phyloP scores from a whole-genome alignment of 2,888 invertebrate species.

The Platycnemis pennipes region DNA sequence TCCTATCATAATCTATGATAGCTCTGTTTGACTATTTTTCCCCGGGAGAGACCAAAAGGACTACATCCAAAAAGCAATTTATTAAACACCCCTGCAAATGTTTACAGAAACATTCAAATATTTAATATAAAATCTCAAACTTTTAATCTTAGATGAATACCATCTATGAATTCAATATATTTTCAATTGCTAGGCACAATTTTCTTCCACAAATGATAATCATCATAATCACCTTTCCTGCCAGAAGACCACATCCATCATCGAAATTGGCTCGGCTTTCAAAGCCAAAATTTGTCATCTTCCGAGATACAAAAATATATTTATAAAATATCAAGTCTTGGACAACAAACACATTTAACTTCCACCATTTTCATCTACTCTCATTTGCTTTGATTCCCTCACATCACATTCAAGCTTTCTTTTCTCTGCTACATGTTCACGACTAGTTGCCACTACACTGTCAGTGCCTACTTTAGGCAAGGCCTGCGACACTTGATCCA shows the following conservation, averaged over 20 bases:
- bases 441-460: slow-evolving; percentile 58
- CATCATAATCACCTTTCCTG: slow-evolving; percentile 59
- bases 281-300: slow-evolving; percentile 53
- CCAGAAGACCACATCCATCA: slow-evolving; percentile 34
- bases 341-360: slow-evolving; percentile 47
- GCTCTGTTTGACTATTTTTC: slow-evolving; percentile 36
- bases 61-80: slow-evolving; percentile 41
- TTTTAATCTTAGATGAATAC: slow-evolving; percentile 38
- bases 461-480: slow-evolving; percentile 55
- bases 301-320: slow-evolving; percentile 63
- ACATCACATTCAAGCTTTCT: slow-evolving; percentile 61
- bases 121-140: slow-evolving; percentile 62
- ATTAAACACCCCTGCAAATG: neutral
- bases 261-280: slow-evolving; percentile 37
- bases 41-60: slow-evolving; percentile 17
- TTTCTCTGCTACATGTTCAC: slow-evolving; percentile 50
- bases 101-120: slow-evolving; percentile 16
- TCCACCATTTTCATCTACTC: slow-evolving; percentile 59
- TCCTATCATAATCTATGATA: slow-evolving; percentile 58
- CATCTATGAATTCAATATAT: slow-evolving; percentile 57
- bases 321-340: slow-evolving; percentile 58
- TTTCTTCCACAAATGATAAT: slow-evolving; percentile 26
- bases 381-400: slow-evolving; percentile 57
- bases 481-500: slow-evolving; percentile 61
- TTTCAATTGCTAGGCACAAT: slow-evolving; percentile 53